Evolutionary conservation across 2,113 vertebrate genomes (phyloP).

Genomic region (Hyaena hyaena): DNA sequence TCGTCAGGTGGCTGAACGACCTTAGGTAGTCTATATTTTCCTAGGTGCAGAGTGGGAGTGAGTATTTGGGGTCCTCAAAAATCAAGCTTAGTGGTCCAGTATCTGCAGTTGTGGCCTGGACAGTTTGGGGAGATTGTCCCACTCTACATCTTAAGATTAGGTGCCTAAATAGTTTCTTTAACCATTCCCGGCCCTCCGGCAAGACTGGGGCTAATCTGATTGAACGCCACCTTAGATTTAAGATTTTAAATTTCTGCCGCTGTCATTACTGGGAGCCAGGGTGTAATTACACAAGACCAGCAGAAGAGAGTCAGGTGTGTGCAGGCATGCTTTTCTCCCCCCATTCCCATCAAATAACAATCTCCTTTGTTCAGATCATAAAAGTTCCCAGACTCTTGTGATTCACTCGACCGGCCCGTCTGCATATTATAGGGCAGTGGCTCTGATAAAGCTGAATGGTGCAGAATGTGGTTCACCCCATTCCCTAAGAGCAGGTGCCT

Average conservation of each 20-base stretch:
- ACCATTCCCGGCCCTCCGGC: slow-evolving; percentile 52
- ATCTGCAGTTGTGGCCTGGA: not conserved
- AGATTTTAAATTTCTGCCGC: slow-evolving; percentile 62
- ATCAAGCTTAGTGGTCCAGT: not conserved
- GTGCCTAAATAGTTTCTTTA: slow-evolving; percentile 34
- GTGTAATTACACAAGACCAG: slow-evolving; percentile 63
- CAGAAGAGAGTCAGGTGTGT: slow-evolving; percentile 53
- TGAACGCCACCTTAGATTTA: slow-evolving; percentile 34
- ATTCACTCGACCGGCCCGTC: slow-evolving; percentile 8
- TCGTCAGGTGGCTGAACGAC: not conserved
- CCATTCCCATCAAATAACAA: slow-evolving; percentile 65
- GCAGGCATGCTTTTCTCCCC: not conserved
- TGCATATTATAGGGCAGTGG: slow-evolving; percentile 43
- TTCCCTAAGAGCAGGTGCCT: not conserved
- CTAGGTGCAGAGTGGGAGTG: not conserved
- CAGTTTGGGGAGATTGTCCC: not conserved
- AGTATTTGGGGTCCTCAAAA: not conserved
- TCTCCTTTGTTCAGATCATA: slow-evolving; percentile 63
- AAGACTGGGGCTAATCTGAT: slow-evolving; percentile 67
- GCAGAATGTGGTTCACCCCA: not conserved
- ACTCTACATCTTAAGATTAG: slow-evolving; percentile 14
- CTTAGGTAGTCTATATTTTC: not conserved
- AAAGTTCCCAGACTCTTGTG: slow-evolving; percentile 63
- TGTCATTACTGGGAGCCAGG: slow-evolving; percentile 71
- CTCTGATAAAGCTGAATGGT: slow-evolving; percentile 48